These are phyloP conservation scores for Hydrolagus affinis DNA, from an alignment of 2,113 vertebrate species.

Conservation along the genomic window DNA sequence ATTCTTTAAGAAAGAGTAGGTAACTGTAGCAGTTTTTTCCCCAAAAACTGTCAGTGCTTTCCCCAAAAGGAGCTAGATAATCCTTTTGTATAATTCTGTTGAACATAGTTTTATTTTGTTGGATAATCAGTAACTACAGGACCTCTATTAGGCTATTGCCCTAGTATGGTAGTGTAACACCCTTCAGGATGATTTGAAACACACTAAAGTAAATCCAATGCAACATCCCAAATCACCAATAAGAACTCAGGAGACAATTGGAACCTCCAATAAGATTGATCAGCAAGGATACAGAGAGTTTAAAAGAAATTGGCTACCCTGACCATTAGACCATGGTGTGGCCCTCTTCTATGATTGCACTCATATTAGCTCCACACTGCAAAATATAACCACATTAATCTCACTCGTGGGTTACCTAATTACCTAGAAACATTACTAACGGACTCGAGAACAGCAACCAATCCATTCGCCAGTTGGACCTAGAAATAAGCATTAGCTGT, in stretches of 20 bases:
- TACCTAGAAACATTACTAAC: conserved; percentile 24
- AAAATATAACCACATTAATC: conserved; percentile 23
- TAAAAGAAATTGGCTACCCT: not conserved
- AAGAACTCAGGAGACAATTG: not conserved
- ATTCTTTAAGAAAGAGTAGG: no score
- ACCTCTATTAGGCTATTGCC: not conserved
- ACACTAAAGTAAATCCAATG: not conserved
- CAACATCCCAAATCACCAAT: not conserved
- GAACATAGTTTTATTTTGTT: no score
- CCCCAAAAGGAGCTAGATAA: no score
- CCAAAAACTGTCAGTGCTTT: no score
- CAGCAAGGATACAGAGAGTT: not conserved
- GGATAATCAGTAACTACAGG: no score
- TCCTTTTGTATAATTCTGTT: no score
- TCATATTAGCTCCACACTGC: not conserved
- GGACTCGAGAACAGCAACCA: conserved; percentile 9
- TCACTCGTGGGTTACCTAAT: conserved; percentile 19
- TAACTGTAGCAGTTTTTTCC: no score
- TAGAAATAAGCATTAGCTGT: conserved; percentile 6
- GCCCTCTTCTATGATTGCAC: not conserved
- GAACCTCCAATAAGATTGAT: not conserved
- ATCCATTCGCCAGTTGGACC: not conserved
- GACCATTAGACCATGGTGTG: not conserved
- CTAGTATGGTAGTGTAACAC: not conserved
- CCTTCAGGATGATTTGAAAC: not conserved